Conservation (phyloP, 2,888 invertebrate genomes). For the Entomobrya multifasciata region DNA sequence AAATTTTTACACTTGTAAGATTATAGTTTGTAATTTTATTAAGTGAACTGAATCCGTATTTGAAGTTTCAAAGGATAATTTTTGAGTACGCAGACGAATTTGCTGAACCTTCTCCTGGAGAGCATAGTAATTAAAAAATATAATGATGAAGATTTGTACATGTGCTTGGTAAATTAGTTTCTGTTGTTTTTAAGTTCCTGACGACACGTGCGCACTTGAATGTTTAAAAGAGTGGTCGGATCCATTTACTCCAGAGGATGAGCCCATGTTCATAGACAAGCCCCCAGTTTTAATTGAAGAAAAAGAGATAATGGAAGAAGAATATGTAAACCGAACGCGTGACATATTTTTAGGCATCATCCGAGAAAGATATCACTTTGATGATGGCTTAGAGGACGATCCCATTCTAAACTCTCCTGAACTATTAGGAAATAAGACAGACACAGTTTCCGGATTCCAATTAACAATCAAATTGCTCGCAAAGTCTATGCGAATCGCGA, state of each 20-base stretch:
- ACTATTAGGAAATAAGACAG: background rate
- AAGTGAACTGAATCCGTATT: background rate
- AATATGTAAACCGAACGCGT: background rate
- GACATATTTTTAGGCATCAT: conserved; percentile 1
- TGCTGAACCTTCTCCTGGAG: background rate
- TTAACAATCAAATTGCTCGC: conserved; percentile 53
- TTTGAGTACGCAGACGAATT: background rate
- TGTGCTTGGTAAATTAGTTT: no score
- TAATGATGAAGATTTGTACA: background rate
- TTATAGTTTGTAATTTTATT: no score
- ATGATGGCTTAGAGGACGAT: background rate
- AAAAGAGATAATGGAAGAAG: background rate
- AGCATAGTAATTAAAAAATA: conserved; percentile 1
- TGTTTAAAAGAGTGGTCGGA: conserved; percentile 46
- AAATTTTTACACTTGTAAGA: no score
- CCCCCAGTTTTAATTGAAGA: background rate
- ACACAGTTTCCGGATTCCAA: background rate
- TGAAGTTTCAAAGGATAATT: background rate
- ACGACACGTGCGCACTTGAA: background rate
- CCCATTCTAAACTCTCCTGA: background rate
- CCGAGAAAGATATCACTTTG: conserved; percentile 14
- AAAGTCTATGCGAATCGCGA: conserved; percentile 59
- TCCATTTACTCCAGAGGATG: conserved; percentile 16
- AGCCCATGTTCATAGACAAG: conserved; percentile 35
- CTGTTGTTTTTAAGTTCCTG: background rate